Conservation (phyloP, 1,140 invertebrate species). For the Venturia canescens region DNA sequence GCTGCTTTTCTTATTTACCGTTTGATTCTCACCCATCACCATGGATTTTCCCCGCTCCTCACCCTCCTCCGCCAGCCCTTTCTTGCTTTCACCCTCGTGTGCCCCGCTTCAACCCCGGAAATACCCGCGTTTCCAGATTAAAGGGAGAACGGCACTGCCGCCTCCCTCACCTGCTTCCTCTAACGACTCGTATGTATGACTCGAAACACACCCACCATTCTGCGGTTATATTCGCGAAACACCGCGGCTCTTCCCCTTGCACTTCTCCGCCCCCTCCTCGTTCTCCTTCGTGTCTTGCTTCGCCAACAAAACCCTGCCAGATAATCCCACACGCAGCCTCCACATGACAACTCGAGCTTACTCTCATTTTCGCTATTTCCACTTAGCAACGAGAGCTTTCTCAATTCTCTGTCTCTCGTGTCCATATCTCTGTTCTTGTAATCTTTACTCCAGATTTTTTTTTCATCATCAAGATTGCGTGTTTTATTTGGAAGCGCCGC, state of each 20-base stretch:
- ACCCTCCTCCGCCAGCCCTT: background rate
- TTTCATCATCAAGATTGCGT: too few species aligned
- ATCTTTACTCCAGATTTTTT: too few species aligned
- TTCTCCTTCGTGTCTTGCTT: background rate
- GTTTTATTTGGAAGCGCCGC: too few species aligned
- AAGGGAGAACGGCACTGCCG: constrained; percentile 36
- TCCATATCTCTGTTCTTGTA: too few species aligned
- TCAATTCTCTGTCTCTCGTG: too few species aligned
- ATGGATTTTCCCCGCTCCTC: background rate
- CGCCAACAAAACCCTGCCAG: background rate
- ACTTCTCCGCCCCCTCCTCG: too few species aligned
- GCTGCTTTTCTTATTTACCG: background rate
- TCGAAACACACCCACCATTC: constrained; percentile 19
- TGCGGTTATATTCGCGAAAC: constrained; percentile 12
- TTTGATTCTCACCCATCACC: constrained; percentile 36
- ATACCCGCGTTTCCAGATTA: constrained; percentile 50
- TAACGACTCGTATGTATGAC: constrained; percentile 42
- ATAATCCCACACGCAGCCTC: background rate
- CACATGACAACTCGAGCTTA: background rate
- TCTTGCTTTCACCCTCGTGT: background rate
- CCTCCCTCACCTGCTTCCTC: constrained; percentile 22
- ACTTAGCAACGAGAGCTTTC: background rate
- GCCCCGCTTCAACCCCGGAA: constrained; percentile 20
- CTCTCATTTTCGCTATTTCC: background rate
- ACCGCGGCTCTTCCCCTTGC: background rate